Evolutionary conservation across 2,797 vertebrate genomes (phyloP).

Genomic region (Dryobates pubescens): DNA sequence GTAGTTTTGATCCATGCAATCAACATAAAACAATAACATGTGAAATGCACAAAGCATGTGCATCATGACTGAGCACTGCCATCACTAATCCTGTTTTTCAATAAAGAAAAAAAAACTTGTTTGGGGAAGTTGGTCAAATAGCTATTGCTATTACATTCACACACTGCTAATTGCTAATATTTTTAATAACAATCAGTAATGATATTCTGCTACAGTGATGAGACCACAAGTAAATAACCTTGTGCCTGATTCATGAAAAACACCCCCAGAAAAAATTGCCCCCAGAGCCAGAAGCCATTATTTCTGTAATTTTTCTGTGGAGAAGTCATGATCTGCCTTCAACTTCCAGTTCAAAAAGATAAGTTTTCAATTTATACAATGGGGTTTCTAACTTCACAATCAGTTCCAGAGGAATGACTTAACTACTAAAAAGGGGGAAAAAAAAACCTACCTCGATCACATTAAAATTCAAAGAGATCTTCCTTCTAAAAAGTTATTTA

Average conservation of each 20-base stretch:
- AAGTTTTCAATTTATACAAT: constrained; percentile 72
- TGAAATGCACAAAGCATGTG: not conserved
- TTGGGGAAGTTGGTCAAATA: constrained; percentile 48
- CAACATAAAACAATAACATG: constrained; percentile 22
- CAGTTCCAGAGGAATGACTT: constrained; percentile 53
- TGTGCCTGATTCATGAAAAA: constrained; percentile 66
- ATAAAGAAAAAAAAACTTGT: constrained; percentile 11
- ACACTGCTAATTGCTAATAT: constrained; percentile 29
- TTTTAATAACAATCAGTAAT: constrained; percentile 48
- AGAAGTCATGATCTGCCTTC: constrained; percentile 70
- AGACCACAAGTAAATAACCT: constrained; percentile 74
- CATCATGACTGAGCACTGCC: constrained; percentile 9
- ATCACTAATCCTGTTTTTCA: constrained; percentile 21
- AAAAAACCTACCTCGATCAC: constrained; percentile 22
- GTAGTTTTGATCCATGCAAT: not conserved
- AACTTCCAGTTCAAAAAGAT: constrained; percentile 68
- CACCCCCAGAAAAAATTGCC: constrained; percentile 26
- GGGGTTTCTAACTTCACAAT: constrained; percentile 60
- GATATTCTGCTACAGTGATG: constrained; percentile 67
- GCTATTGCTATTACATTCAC: constrained; percentile 24
- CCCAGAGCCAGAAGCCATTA: constrained; percentile 55
- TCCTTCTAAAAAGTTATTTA: constrained; percentile 50
- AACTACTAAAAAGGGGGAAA: constrained; percentile 32
- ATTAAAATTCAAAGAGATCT: constrained; percentile 41
- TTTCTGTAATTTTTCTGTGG: constrained; percentile 69